A percentile compares a stretch with the other conserved stretches of the same genome.
phyloP scores from a whole-genome alignment of 2,888 invertebrate species.

The Dolichomitus sp. region DNA sequence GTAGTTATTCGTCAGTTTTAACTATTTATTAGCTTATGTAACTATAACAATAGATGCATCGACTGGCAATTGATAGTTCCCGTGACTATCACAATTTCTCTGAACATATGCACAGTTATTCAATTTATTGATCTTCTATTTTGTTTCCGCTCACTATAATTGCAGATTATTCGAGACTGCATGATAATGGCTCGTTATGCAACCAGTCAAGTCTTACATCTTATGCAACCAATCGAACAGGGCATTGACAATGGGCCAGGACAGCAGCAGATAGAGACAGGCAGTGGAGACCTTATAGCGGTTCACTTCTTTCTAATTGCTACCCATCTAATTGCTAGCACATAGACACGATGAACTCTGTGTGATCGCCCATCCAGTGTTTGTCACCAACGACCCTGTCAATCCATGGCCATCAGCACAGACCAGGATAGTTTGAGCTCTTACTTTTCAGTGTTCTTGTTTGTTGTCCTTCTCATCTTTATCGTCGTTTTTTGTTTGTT shows the following conservation, averaged over 20 bases:
- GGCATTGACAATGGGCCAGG: not conserved
- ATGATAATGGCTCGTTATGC: constrained; percentile 22
- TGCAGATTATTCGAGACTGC: not conserved
- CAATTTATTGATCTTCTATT: not conserved
- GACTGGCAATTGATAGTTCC: not conserved
- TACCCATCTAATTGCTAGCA: constrained; percentile 1
- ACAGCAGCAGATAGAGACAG: not conserved
- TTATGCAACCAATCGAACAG: constrained; percentile 14
- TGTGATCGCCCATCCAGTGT: constrained; percentile 7
- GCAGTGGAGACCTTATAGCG: not conserved
- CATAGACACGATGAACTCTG: not conserved
- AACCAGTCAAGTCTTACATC: not conserved
- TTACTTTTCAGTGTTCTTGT: constrained; percentile 33
- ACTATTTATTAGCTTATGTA: no score
- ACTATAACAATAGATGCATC: no score
- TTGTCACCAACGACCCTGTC: constrained; percentile 26
- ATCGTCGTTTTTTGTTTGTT: constrained; percentile 19
- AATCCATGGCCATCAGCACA: not conserved
- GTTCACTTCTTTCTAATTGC: constrained; percentile 28
- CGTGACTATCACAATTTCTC: not conserved
- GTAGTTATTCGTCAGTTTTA: no score
- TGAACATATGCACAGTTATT: not conserved
- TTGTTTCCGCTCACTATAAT: not conserved
- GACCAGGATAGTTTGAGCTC: not conserved
- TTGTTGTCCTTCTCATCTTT: constrained; percentile 44